Percentiles rank a stretch among this genome's conserved stretches.
Evolutionary conservation across 2,797 vertebrate species (phyloP).

Genomic region (Phaenicophaeus curvirostris): DNA sequence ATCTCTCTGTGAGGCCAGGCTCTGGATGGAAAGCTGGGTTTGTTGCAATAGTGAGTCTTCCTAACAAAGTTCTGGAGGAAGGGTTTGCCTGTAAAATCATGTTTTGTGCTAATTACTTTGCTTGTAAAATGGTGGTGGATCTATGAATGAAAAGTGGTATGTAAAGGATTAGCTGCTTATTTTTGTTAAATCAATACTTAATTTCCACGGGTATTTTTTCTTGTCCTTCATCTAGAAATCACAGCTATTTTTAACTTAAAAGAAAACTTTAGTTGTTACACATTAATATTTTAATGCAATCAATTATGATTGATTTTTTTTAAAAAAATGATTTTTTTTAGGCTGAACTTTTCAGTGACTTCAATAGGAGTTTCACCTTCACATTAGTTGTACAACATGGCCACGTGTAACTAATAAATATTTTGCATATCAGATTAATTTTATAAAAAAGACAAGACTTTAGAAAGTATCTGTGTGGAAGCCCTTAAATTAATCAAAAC

Average conservation of each 20-base stretch:
- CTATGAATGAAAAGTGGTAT: neutral
- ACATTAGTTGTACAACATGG: neutral
- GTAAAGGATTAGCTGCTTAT: neutral
- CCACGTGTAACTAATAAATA: neutral
- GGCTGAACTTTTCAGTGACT: neutral
- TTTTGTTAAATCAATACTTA: constrained; percentile 21
- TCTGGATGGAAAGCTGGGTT: neutral
- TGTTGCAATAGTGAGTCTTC: neutral
- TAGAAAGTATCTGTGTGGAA: neutral
- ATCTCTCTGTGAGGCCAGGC: neutral
- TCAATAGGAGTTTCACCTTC: neutral
- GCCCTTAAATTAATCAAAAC: neutral
- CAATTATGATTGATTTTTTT: neutral
- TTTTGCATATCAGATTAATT: neutral
- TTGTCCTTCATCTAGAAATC: neutral
- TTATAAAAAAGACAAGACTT: neutral
- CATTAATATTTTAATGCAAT: constrained; percentile 13
- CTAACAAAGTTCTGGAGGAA: neutral
- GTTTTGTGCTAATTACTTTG: neutral
- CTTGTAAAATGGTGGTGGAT: neutral
- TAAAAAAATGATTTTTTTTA: neutral
- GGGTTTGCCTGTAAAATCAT: neutral
- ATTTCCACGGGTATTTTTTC: neutral
- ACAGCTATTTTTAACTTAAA: constrained; percentile 7
- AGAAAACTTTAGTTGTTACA: neutral